Evolutionary conservation across 2,113 vertebrate species (phyloP).

Genomic region (Pleuronectes platessa): DNA sequence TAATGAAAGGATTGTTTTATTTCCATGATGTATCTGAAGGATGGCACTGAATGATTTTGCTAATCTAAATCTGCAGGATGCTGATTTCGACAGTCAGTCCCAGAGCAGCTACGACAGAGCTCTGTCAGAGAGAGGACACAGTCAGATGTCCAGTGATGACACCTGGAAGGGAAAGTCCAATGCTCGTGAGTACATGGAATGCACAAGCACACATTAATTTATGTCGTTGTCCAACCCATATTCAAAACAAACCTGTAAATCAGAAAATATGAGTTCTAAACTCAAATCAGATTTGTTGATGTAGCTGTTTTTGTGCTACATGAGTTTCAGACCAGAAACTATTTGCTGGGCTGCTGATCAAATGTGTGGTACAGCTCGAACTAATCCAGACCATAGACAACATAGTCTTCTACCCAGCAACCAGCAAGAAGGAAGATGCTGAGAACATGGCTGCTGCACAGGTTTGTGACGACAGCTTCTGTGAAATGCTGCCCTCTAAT

Average conservation of each 20-base stretch:
- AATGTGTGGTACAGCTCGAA: constrained; percentile 97
- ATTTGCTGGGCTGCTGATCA: constrained; percentile 96
- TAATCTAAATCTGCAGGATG: constrained; percentile 82
- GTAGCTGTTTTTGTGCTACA: constrained; percentile 39
- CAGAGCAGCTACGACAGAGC: constrained; percentile 95
- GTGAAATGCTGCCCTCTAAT: no score
- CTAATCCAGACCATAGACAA: constrained; percentile 98
- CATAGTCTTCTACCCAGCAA: constrained; percentile 96
- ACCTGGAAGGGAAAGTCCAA: constrained; percentile 92
- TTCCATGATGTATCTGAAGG: background rate
- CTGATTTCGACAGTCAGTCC: constrained; percentile 93
- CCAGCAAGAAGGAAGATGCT: constrained; percentile 97
- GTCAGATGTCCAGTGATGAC: constrained; percentile 96
- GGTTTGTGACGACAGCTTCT: constrained; percentile 72
- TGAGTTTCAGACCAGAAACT: constrained; percentile 91
- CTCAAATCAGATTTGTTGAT: background rate
- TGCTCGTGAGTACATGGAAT: constrained; percentile 66
- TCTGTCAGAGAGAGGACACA: constrained; percentile 93
- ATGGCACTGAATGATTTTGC: background rate
- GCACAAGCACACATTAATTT: background rate
- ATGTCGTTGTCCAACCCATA: background rate
- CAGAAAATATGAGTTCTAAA: background rate
- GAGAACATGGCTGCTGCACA: constrained; percentile 97
- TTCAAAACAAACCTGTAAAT: background rate
- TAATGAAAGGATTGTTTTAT: background rate